Evolutionary conservation across 2,888 invertebrate species (phyloP), one percentile per base, ranked within the genome.

Genomic region (Drosophila yooni): DNA sequence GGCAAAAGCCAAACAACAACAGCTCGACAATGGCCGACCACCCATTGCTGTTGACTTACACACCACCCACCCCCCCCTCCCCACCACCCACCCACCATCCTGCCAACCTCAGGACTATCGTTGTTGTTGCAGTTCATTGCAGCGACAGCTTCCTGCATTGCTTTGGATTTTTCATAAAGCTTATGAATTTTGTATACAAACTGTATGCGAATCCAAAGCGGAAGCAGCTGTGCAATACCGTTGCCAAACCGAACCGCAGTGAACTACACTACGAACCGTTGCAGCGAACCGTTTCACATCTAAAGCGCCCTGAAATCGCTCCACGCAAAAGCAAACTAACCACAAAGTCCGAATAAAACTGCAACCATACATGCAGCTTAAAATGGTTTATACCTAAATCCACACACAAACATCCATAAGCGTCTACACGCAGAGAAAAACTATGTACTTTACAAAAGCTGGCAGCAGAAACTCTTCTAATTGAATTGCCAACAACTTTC

Each of bases 151-250:
- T 83, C 79, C 83, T 76, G 83, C 46, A 72, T 76, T 62, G 79
- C 79, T 70, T 74, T 78, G 60, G 78, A 81, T 85, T 74, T 85
- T 83, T 81, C 74, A 85, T 83, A 83, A 85, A 78, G 66, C 74
- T 83, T 78, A 83, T 83, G 83, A 77, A 83, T 85, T 84, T 82
- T 78, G 77, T 80, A 80, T 82, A 67, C 65, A 29, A 52, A 40
- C 48, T 50, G 50, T n/a, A 29, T 48, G 46, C 38, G 56, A 57
- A 38, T 27, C 33, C 29, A 63, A 61, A 58, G 29, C 66, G 69
- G 74, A 77, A 66, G 74, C 70, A 74, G 43, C 56, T 70, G 66
- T 66, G 62, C 52, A 29, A 56, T 29, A 38, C 56, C 38, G 2
- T 38, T n/a, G 18, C 36, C 27, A 40, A 52, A 52, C 61, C n/a